Percentiles rank a stretch among this genome's conserved stretches.
Conservation (phyloP, 2,797 vertebrate species). For the Pseudochirops corinnae region DNA sequence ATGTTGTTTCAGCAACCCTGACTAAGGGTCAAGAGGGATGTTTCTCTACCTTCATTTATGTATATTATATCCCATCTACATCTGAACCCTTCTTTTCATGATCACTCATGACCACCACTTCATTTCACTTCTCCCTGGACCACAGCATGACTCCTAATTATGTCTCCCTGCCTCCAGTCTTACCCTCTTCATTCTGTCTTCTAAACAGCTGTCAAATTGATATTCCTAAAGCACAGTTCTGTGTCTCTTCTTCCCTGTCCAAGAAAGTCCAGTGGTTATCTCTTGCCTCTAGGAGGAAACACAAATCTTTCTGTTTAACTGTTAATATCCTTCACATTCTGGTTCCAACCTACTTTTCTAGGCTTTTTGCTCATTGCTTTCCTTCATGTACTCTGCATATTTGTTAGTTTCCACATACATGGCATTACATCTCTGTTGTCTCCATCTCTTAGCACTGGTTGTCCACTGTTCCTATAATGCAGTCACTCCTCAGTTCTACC, state of each 20-base stretch:
- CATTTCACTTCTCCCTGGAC: neutral
- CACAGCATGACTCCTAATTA: neutral
- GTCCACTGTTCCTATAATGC: too few species aligned
- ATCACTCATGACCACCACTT: neutral
- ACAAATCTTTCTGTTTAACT: neutral
- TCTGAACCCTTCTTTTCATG: neutral
- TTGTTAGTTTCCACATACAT: neutral
- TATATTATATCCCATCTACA: neutral
- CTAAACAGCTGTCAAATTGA: neutral
- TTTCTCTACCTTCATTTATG: neutral
- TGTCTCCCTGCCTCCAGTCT: neutral
- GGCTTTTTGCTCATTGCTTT: neutral
- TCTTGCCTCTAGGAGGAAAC: neutral
- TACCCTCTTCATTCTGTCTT: neutral
- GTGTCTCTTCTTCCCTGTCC: neutral
- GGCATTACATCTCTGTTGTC: neutral
- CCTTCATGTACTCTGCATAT: neutral
- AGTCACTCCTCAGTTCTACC: neutral
- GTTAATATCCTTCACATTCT: neutral
- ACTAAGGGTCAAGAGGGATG: neutral
- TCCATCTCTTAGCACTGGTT: neutral
- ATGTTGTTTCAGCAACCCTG: neutral
- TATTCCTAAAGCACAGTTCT: neutral
- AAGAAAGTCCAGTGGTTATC: neutral
- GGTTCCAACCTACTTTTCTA: neutral